These are phyloP conservation scores for Lithophane leautieri DNA, from an alignment of 2,888 invertebrate genomes.

Conservation along the genomic window DNA sequence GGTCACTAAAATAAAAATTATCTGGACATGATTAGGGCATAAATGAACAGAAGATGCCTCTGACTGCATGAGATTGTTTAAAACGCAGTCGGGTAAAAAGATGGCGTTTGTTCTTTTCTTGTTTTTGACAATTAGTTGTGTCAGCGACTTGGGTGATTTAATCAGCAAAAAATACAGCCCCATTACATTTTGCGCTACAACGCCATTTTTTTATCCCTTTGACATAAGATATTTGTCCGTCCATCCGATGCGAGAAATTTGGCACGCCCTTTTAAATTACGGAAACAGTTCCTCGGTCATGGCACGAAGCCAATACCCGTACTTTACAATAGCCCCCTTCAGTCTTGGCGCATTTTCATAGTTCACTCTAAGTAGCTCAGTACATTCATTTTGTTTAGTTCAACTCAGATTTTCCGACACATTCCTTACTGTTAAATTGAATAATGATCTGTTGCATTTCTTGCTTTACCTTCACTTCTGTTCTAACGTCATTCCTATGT, in stretches of 20 bases:
- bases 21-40: too few relatives aligned
- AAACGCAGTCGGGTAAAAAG: too few relatives aligned
- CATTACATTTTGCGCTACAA: neutral
- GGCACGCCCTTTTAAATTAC: conserved; percentile 55
- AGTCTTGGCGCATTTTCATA: conserved; percentile 58
- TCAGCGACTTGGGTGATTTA: too few relatives aligned
- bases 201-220: neutral
- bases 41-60: too few relatives aligned
- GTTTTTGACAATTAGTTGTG: too few relatives aligned
- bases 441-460: neutral
- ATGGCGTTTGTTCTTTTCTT: too few relatives aligned
- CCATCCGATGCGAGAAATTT: conserved; percentile 38
- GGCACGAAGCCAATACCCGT: conserved; percentile 54
- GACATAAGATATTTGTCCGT: conserved; percentile 24
- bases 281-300: conserved; percentile 50
- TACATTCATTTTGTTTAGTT: conserved; percentile 39
- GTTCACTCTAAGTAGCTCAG: conserved; percentile 39
- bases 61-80: too few relatives aligned
- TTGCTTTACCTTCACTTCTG: neutral
- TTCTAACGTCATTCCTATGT: neutral
- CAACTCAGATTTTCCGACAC: conserved; percentile 24
- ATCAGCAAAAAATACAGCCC: too few relatives aligned
- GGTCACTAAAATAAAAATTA: too few relatives aligned
- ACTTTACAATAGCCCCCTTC: conserved; percentile 53
- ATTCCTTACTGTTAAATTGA: conserved; percentile 13